Evolutionary conservation across 2,888 invertebrate genomes (phyloP).

Genomic region (Protodeltote pygarga): DNA sequence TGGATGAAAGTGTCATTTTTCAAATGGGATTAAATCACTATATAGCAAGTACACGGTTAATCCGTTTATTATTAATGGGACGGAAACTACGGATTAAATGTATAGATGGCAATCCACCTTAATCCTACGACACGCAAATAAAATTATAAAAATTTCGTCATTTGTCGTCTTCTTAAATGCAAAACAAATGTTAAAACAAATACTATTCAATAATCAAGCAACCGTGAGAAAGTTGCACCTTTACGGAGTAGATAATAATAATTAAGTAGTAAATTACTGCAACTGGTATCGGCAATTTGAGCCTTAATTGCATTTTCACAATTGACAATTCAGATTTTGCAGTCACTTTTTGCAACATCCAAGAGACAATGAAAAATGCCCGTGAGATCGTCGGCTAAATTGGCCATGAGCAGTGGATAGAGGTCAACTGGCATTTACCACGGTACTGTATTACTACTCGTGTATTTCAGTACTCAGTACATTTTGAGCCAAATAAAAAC

Average conservation of each 20-base stretch:
- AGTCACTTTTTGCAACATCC: slow-evolving; percentile 65
- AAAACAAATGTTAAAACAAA: slow-evolving; percentile 22
- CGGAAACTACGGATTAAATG: slow-evolving; percentile 52
- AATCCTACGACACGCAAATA: too few relatives aligned
- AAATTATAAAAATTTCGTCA: neutral
- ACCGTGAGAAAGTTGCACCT: slow-evolving; percentile 20
- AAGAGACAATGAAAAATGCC: slow-evolving; percentile 68
- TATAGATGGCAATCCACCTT: too few relatives aligned
- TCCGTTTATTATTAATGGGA: slow-evolving; percentile 56
- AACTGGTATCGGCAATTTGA: slow-evolving; percentile 38
- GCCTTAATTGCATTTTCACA: slow-evolving; percentile 59
- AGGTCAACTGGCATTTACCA: slow-evolving; percentile 67
- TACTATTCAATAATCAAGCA: slow-evolving; percentile 18
- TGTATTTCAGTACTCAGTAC: slow-evolving; percentile 18
- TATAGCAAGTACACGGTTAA: slow-evolving; percentile 48
- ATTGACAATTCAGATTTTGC: slow-evolving; percentile 58
- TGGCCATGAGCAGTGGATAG: slow-evolving; percentile 72
- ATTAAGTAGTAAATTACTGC: slow-evolving; percentile 32
- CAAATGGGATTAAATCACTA: slow-evolving; percentile 61
- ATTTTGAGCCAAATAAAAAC: slow-evolving; percentile 6
- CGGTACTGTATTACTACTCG: slow-evolving; percentile 30
- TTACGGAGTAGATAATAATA: slow-evolving; percentile 16
- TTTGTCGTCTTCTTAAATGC: neutral
- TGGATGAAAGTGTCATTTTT: slow-evolving; percentile 62
- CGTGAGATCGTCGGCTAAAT: slow-evolving; percentile 70